Evolutionary conservation across 2,888 invertebrate species (phyloP), one percentile per base, ranked within the genome.

Genomic region (Athripsodes cinereus): DNA sequence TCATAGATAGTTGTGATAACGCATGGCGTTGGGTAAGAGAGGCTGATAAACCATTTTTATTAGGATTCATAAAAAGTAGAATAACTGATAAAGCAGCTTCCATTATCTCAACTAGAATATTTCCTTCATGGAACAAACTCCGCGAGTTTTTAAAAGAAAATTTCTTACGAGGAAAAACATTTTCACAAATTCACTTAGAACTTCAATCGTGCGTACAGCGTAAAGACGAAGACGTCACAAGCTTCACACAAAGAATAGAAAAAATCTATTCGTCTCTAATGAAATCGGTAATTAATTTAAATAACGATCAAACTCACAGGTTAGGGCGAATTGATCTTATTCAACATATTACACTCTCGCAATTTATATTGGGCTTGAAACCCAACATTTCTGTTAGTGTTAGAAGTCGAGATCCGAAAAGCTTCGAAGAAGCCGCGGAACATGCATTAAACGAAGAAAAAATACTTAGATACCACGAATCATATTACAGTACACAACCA

Each of bases 361-460:
- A 35, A 52, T 52, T 52, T 52, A 11, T 40, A 5, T 20, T 19
- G 10, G 52, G 52, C 2, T 20, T 52, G n/a, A 52, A 52, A 16
- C 26, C 52, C 2, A 18, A 5, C 18, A n/a, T 26, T 2, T 26
- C 18, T 18, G n/a, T 18, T 16, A 16, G 22, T 10, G 31, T 52
- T 13, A 16, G 52, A 2, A 40, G 52, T 40, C 19, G 34, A 49
- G 50, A 55, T 20, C 55, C 55, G 2, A 55, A 50, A 35, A 20
- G 19, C 2, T 49, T 55, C n/a, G 40, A 48, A 50, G 55, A 55
- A 49, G 55, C 55, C 2, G 18, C 55, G 2, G 16, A 50, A 10
- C n/a, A 18, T 18, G 55, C 55, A 11, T 3, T 50, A 31, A 34
- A 55, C 13, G 55, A 55, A 55, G 55, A 55, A 55, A 55, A 55